Conservation (phyloP, 2,113 vertebrate genomes). For the Pleuronectes platessa region DNA sequence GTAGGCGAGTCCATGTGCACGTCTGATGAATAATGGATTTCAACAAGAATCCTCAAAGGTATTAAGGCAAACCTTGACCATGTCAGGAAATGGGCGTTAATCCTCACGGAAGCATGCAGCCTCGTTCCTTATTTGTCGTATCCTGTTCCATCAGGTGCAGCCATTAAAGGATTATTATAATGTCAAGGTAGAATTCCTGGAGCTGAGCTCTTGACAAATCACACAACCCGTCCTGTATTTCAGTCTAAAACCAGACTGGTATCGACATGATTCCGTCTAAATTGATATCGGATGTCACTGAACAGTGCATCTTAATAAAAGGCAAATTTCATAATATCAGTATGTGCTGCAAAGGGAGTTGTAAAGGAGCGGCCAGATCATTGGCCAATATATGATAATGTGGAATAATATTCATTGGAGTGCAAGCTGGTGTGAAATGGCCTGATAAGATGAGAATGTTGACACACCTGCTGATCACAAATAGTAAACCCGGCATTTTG, state of each 20-base stretch:
- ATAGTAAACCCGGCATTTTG: conserved; percentile 66
- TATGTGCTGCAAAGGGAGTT: conserved; percentile 33
- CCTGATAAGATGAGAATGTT: conserved; percentile 76
- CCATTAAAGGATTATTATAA: conserved; percentile 36
- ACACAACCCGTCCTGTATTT: not conserved
- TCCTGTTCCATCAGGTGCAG: conserved; percentile 30
- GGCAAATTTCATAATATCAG: conserved; percentile 40
- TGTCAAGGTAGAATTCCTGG: not conserved
- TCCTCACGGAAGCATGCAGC: conserved; percentile 30
- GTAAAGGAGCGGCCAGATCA: conserved; percentile 58
- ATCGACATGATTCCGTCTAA: conserved; percentile 4
- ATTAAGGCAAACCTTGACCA: conserved; percentile 50
- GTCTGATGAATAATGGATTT: conserved; percentile 66
- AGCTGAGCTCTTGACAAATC: not conserved
- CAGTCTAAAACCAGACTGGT: not conserved
- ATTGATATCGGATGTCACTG: conserved; percentile 41
- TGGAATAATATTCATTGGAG: conserved; percentile 77
- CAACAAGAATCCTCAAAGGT: conserved; percentile 44
- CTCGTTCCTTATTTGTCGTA: conserved; percentile 33
- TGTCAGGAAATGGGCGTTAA: conserved; percentile 53
- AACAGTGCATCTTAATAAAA: conserved; percentile 34
- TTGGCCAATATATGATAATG: conserved; percentile 68
- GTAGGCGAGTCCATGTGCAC: conserved; percentile 14
- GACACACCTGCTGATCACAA: conserved; percentile 76
- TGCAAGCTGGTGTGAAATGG: conserved; percentile 80